A percentile compares a stretch with the other conserved stretches of the same genome.
Evolutionary conservation across 1,140 invertebrate genomes (phyloP).

Genomic region (Pseudomyrmex pallidus): DNA sequence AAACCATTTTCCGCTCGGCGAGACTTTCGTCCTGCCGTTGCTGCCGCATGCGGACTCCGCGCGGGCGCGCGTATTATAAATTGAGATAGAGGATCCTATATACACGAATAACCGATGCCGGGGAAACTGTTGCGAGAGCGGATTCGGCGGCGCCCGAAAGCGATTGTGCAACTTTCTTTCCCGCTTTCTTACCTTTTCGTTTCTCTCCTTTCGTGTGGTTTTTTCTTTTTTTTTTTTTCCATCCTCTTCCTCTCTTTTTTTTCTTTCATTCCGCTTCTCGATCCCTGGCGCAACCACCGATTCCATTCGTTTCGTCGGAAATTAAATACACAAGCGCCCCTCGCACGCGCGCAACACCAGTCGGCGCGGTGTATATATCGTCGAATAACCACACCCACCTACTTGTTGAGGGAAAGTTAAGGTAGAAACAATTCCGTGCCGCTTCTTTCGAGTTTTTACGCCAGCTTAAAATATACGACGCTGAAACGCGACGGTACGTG

Average conservation of each 20-base stretch:
- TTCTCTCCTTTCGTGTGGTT: background rate
- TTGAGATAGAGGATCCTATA: conserved; percentile 69
- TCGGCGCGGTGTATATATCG: conserved; percentile 49
- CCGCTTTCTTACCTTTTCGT: conserved; percentile 17
- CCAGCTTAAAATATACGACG: conserved; percentile 9
- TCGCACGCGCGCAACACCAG: conserved; percentile 8
- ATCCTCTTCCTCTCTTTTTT: background rate
- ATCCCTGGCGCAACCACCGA: conserved; percentile 58
- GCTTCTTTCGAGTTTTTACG: conserved; percentile 7
- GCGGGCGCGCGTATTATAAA: conserved; percentile 55
- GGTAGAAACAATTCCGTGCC: conserved; percentile 66
- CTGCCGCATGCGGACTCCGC: conserved; percentile 47
- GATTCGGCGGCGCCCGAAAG: conserved; percentile 55
- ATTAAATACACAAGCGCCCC: conserved; percentile 81
- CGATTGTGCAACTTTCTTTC: conserved; percentile 57
- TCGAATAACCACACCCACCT: conserved; percentile 77
- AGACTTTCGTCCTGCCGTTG: conserved; percentile 44
- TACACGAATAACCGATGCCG: conserved; percentile 64
- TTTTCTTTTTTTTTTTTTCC: too few relatives aligned
- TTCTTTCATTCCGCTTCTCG: conserved; percentile 5
- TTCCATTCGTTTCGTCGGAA: conserved; percentile 81
- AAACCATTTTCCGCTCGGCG: conserved; percentile 64
- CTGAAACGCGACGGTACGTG: too few relatives aligned
- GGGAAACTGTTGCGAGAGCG: conserved; percentile 54
- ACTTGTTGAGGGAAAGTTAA: conserved; percentile 80